phyloP scores from a whole-genome alignment of 2,113 vertebrate genomes.

The Pteruthius melanotis region DNA sequence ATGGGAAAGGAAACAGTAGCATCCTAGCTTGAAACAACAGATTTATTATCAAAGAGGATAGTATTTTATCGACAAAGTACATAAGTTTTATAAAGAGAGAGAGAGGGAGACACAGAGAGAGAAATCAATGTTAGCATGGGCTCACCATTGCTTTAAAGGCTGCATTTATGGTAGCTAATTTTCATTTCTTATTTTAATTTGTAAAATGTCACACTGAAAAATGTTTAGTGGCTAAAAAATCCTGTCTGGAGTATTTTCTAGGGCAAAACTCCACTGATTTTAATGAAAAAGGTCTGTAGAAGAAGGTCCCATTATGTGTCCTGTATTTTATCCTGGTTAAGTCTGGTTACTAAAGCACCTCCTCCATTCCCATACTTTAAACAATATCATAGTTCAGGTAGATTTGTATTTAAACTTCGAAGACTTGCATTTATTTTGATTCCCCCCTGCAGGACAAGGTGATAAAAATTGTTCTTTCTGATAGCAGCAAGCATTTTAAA shows the following conservation, averaged over 20 bases:
- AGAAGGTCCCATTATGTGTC: not conserved
- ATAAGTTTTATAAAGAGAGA: constrained; percentile 68
- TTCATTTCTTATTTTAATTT: constrained; percentile 67
- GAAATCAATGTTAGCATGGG: constrained; percentile 64
- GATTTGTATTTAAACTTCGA: not conserved
- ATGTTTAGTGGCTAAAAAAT: constrained; percentile 40
- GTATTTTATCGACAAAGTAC: constrained; percentile 47
- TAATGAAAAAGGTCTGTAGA: not conserved
- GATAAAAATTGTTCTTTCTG: not conserved
- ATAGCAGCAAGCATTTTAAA: not conserved
- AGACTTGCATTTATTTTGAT: not conserved
- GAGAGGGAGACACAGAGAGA: constrained; percentile 36
- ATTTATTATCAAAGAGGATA: constrained; percentile 71
- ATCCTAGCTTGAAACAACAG: constrained; percentile 65
- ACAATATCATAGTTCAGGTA: not conserved
- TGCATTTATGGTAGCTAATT: constrained; percentile 67
- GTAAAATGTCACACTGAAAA: constrained; percentile 60
- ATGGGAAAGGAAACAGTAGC: constrained; percentile 58
- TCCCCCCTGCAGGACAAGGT: not conserved
- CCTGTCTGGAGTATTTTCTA: not conserved
- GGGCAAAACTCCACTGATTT: not conserved
- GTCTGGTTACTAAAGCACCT: not conserved
- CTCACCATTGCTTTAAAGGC: constrained; percentile 64
- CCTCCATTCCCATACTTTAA: not conserved
- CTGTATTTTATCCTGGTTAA: not conserved